Evolutionary conservation across 2,888 invertebrate species (phyloP).

Genomic region (Cerastoderma edule): DNA sequence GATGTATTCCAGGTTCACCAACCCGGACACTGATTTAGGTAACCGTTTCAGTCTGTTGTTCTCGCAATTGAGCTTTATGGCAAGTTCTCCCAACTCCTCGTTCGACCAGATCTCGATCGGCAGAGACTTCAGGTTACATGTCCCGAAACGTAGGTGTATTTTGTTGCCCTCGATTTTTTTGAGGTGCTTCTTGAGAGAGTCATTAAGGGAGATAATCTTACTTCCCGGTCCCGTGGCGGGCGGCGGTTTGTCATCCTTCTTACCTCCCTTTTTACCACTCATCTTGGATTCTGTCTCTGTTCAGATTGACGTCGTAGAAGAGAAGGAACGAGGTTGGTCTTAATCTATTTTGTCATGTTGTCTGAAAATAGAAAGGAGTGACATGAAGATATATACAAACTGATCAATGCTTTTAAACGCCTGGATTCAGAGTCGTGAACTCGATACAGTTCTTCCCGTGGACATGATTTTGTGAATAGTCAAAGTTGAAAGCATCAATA

Average conservation of each 20-base stretch:
- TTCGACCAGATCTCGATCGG: constrained; percentile 82
- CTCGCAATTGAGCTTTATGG: constrained; percentile 77
- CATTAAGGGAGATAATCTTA: constrained; percentile 80
- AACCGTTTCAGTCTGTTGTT: constrained; percentile 81
- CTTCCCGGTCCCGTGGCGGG: constrained; percentile 83
- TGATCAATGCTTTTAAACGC: background rate
- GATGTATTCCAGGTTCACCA: constrained; percentile 75
- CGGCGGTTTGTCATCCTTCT: constrained; percentile 82
- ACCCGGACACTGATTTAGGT: constrained; percentile 74
- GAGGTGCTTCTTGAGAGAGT: constrained; percentile 77
- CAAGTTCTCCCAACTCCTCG: constrained; percentile 79
- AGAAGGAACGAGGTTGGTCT: background rate
- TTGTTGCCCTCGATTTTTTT: constrained; percentile 71
- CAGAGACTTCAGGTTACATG: constrained; percentile 76
- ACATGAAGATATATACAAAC: background rate
- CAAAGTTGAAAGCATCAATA: background rate
- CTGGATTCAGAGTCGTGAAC: background rate
- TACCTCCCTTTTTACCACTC: constrained; percentile 62
- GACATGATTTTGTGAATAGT: background rate
- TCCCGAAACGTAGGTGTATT: constrained; percentile 74
- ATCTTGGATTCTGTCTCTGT: constrained; percentile 44
- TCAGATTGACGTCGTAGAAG: background rate
- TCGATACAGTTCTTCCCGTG: background rate
- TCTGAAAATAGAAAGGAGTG: constrained; percentile 15
- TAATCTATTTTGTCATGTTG: background rate